These are phyloP conservation scores for Portunus trituberculatus DNA, from an alignment of 1,140 invertebrate genomes.

Conservation along the genomic window DNA sequence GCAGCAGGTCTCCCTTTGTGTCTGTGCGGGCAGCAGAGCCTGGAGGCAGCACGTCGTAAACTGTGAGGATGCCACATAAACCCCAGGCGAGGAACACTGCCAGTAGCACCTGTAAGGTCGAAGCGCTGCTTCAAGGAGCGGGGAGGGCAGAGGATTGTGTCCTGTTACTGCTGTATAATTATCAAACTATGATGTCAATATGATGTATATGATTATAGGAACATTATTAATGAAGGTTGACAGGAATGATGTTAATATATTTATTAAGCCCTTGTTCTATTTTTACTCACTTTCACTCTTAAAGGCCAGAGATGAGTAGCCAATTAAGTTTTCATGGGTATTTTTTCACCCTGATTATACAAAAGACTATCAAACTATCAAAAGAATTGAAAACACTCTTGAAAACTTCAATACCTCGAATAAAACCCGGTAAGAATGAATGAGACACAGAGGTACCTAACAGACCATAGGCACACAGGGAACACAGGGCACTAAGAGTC, in stretches of 20 bases:
- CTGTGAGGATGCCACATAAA: constrained; percentile 88
- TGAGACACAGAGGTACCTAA: background rate
- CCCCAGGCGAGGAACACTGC: constrained; percentile 6
- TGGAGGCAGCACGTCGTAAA: constrained; percentile 84
- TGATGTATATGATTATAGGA: background rate
- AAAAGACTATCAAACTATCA: too few relatives aligned
- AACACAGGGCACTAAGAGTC: background rate
- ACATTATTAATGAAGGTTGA: too few relatives aligned
- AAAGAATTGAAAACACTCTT: too few relatives aligned
- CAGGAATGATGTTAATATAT: too few relatives aligned
- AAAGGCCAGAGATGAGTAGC: too few relatives aligned
- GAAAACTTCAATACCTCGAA: too few relatives aligned
- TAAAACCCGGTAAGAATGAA: background rate
- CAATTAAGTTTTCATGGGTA: too few relatives aligned
- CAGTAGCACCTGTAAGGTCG: background rate
- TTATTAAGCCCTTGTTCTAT: too few relatives aligned
- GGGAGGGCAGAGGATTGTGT: too few relatives aligned
- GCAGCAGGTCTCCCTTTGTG: constrained; percentile 83
- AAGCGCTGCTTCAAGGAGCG: background rate
- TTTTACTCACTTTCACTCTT: too few relatives aligned
- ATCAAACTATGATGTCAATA: background rate
- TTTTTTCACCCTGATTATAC: too few relatives aligned
- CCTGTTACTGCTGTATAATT: too few relatives aligned
- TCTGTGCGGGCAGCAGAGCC: constrained; percentile 90
- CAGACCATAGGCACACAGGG: background rate